phyloP scores from a whole-genome alignment of 2,888 invertebrate genomes.

The Campopleginae sp. region DNA sequence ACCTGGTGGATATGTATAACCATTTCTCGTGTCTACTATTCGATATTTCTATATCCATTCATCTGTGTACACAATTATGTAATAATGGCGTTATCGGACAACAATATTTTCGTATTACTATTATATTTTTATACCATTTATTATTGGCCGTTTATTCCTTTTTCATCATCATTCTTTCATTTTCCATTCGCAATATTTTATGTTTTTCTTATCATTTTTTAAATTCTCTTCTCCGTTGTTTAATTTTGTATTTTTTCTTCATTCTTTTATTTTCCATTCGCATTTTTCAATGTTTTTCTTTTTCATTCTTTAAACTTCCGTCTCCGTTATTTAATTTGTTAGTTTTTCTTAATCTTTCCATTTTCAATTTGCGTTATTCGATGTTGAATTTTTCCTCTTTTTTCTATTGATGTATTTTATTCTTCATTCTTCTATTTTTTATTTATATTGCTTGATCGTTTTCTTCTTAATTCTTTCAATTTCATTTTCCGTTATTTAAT shows the following conservation, averaged over 20 bases:
- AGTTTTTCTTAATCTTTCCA: constrained; percentile 31
- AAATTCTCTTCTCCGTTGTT: too few species aligned
- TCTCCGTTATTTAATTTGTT: not conserved
- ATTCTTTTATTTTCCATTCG: constrained; percentile 59
- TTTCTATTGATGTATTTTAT: not conserved
- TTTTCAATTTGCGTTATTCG: constrained; percentile 66
- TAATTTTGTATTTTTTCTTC: not conserved
- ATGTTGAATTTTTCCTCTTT: constrained; percentile 67
- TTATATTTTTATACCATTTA: constrained; percentile 72
- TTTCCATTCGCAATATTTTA: constrained; percentile 69
- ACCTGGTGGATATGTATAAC: constrained; percentile 77
- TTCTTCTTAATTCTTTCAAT: not conserved
- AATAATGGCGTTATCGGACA: constrained; percentile 76
- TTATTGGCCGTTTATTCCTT: constrained; percentile 70
- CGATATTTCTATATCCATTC: constrained; percentile 67
- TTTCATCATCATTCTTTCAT: not conserved
- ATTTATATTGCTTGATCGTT: constrained; percentile 66
- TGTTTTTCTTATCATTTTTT: too few species aligned
- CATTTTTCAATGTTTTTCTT: too few species aligned
- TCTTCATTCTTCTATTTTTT: constrained; percentile 28
- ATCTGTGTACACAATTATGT: constrained; percentile 63
- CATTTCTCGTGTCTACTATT: constrained; percentile 43
- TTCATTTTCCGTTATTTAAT: constrained; percentile 54
- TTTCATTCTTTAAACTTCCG: too few species aligned
- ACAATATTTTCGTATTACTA: constrained; percentile 78